Base-by-base conservation (phyloP, 2,113 vertebrate genomes). In the Elachura formosa region DNA sequence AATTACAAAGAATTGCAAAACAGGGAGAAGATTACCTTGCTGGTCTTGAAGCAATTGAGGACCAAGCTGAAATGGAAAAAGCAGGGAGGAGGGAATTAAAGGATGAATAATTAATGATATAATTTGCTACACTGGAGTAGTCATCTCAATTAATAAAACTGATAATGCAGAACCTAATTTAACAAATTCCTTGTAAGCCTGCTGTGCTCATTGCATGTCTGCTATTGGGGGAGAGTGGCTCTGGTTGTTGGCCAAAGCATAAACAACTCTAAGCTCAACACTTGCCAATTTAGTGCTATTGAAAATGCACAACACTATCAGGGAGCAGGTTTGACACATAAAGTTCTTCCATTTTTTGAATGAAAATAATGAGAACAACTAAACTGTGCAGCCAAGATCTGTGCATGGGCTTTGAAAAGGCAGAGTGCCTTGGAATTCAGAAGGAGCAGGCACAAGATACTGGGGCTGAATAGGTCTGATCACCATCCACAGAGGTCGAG, bases 61-160 rank as follows among this genome's bases (percentile, higher is more conserved):
- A 93, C 51, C 5, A 67, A 31, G 7, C 40, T 12, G 4, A 85
- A 87, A 93, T 33, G 5, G 51, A 24, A 82, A 89, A 66, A 87
- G 20, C 38, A 40, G 20, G 33, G 26, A 67, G 20, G 13, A 69
- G 26, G 10, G 45, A 55, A 23, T 34, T 52, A 40, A 78, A 55
- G 28, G 22, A 46, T 88, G 56, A 91, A 85, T 77, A 94, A 94
- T 86, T 87, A 78, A 85, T 74, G 15, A 46, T 62, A 13, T 48
- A 36, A 89, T 90, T 90, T 88, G 29, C 55, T 72, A 74, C 38
- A 71, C 11, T 23, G 14, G 14, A 84, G 28, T 51, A 84, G n/a
- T 46, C 41, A 41, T 73, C 45, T 90, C 67, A 76, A 48, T 90
- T 94, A 84, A 89, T 90, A 83, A 81, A 91, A 84, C 11, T 0